Conservation (phyloP, 2,797 vertebrate species). For the Triplophysa bombifrons region DNA sequence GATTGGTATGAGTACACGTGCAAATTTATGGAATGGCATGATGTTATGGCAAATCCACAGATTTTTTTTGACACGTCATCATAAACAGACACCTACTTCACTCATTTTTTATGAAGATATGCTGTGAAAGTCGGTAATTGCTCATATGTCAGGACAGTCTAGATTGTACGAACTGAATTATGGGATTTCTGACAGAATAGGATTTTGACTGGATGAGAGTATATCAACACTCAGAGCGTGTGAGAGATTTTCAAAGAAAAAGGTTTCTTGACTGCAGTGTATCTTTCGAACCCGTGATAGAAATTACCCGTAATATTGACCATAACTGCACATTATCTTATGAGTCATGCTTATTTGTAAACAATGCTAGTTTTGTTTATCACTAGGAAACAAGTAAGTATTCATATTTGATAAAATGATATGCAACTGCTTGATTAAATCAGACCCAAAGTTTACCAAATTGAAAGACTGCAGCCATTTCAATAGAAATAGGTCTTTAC, state of each 20-base stretch:
- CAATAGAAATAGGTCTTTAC: too few species aligned
- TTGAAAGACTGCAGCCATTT: not conserved
- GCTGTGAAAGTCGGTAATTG: slow-evolving; percentile 43
- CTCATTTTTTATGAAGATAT: slow-evolving; percentile 42
- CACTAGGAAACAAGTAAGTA: slow-evolving; percentile 14
- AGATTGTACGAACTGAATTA: slow-evolving; percentile 14
- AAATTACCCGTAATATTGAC: slow-evolving; percentile 34
- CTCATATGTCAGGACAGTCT: slow-evolving; percentile 39
- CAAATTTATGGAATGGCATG: slow-evolving; percentile 35
- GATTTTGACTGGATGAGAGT: not conserved
- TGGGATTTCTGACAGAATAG: slow-evolving; percentile 15
- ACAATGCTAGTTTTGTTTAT: slow-evolving; percentile 29
- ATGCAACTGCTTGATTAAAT: slow-evolving; percentile 14
- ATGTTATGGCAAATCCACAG: slow-evolving; percentile 44
- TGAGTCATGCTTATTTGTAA: slow-evolving; percentile 31
- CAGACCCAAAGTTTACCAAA: slow-evolving; percentile 16
- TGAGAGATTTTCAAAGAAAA: not conserved
- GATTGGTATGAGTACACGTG: slow-evolving; percentile 8
- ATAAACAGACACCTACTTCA: slow-evolving; percentile 46
- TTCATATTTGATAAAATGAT: slow-evolving; percentile 33
- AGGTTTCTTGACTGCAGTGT: not conserved
- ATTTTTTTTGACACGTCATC: slow-evolving; percentile 40
- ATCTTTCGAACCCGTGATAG: slow-evolving; percentile 31
- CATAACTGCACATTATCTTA: slow-evolving; percentile 33
- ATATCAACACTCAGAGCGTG: not conserved